These are phyloP conservation scores for Nyleta sp. DNA, from an alignment of 2,888 invertebrate genomes.

Conservation along the genomic window DNA sequence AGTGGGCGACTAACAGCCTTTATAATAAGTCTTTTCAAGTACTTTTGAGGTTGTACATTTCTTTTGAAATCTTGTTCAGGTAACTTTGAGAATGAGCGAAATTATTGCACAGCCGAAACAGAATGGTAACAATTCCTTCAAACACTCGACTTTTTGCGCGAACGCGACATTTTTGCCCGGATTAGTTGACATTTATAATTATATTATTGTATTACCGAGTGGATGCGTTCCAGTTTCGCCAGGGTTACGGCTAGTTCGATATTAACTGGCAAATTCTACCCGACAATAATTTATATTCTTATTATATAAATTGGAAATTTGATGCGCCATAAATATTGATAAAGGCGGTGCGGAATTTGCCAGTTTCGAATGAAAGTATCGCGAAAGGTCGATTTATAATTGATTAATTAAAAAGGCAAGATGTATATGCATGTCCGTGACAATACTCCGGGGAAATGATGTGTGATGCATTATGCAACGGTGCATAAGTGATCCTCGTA, in stretches of 20 bases:
- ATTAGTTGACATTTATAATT: too few relatives aligned
- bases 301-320: too few relatives aligned
- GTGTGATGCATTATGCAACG: constrained; percentile 75
- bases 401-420: constrained; percentile 46
- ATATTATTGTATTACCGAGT: too few relatives aligned
- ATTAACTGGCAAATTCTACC: too few relatives aligned
- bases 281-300: too few relatives aligned
- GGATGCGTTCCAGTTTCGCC: too few relatives aligned
- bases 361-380: too few relatives aligned
- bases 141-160: background rate
- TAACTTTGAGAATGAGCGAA: constrained; percentile 29
- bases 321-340: too few relatives aligned
- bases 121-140: constrained; percentile 1
- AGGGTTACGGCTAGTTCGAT: too few relatives aligned
- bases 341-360: too few relatives aligned
- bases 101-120: constrained; percentile 16
- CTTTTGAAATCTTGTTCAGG: constrained; percentile 47
- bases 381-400: background rate
- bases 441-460: constrained; percentile 75
- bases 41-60: constrained; percentile 55
- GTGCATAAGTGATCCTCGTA: constrained; percentile 73
- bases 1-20: constrained; percentile 49
- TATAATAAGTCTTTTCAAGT: constrained; percentile 55
- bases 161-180: too few relatives aligned
- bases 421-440: constrained; percentile 57